Evolutionary conservation across 2,888 invertebrate species (phyloP).

Genomic region (Eristalis intricaria): DNA sequence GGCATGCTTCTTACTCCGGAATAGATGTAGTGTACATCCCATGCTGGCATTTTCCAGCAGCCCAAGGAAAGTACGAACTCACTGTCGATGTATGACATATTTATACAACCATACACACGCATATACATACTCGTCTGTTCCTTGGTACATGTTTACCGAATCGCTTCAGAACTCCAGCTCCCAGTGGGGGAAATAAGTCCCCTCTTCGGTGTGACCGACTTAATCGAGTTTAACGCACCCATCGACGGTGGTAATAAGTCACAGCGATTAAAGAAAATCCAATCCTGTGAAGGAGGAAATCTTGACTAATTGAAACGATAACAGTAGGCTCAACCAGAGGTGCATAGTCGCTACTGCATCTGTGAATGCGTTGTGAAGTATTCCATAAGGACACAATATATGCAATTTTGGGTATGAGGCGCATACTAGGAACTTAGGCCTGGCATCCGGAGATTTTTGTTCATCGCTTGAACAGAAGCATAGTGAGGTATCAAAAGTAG

Average conservation of each 20-base stretch:
- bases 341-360: neutral
- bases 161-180: neutral
- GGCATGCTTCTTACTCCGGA: constrained; percentile 60
- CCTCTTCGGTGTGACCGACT: constrained; percentile 37
- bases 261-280: constrained; percentile 24
- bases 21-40: constrained; percentile 52
- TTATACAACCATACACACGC: neutral
- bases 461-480: too few relatives aligned
- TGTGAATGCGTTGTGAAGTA: neutral
- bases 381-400: too few relatives aligned
- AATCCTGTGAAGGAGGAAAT: constrained; percentile 31
- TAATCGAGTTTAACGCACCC: constrained; percentile 41
- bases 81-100: constrained; percentile 31
- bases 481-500: too few relatives aligned
- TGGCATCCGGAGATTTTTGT: too few relatives aligned
- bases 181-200: constrained; percentile 17
- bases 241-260: constrained; percentile 38
- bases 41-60: constrained; percentile 13
- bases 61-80: constrained; percentile 26
- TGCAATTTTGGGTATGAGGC: too few relatives aligned
- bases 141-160: neutral
- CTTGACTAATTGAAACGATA: constrained; percentile 39
- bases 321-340: neutral
- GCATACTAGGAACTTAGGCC: too few relatives aligned
- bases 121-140: neutral